Base-by-base conservation (phyloP, 2,113 vertebrate species). In the Anoplopoma fimbria region DNA sequence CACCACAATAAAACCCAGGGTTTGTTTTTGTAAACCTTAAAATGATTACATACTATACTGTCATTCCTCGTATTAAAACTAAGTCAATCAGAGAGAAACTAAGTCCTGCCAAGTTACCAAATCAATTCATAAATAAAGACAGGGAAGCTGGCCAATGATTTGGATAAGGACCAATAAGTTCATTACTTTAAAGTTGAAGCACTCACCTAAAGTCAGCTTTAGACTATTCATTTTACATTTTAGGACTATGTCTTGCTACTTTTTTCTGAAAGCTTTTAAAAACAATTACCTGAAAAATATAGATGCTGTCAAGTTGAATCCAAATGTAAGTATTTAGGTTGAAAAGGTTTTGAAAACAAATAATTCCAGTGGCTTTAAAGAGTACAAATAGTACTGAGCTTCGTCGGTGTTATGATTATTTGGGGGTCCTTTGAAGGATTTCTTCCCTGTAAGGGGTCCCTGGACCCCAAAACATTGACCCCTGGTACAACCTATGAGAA, bases 11-110 rank as follows among this genome's bases (percentile, higher is more conserved):
- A 71, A 79, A 76, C 13, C 19, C 40, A 17, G 13, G 2, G 17
- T 9, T 33, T 62, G 29, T 79, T 75, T 25, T 40, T 74, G 31
- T 25, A 27, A 38, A n/a, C n/a, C n/a, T n/a, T n/a, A n/a, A n/a
- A n/a, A 75, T 15, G 2, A 60, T 27, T 1, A 38, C 13, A 34
- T 29, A 7, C 1, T 17, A 9, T 1, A 40, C 49, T 76, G 67
- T 14, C 72, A 58, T 40, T 19, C 4, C 38, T 69, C 13, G 9
- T 34, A 27, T 42, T n/a, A n/a, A 34, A 62, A 61, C 4, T 25
- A 4, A 27, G 34, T 17, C 42, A 55, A 9, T 63, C 29, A 36
- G 17, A 71, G 47, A 14, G 69, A 70, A 75, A 45, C 55, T 13
- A 69, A 70, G 47, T 64, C 31, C n/a, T 42, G 19, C n/a, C 36